Conservation (phyloP, 2,888 invertebrate genomes). For the Metallyticus violacea region DNA sequence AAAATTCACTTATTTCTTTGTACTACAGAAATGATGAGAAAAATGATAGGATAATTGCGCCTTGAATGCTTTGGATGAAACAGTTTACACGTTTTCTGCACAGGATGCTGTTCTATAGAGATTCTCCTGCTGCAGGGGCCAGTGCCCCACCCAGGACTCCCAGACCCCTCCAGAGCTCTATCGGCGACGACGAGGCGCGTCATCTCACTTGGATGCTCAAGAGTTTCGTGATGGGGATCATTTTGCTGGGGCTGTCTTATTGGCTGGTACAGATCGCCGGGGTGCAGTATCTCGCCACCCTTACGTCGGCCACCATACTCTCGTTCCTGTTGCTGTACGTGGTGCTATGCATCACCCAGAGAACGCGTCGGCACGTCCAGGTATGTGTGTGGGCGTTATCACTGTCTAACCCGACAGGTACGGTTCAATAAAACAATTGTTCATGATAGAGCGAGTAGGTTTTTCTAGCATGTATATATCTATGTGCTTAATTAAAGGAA, state of each 20-base stretch:
- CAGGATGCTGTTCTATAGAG: slow-evolving; percentile 24
- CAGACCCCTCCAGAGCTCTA: neutral
- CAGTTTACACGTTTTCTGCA: no score
- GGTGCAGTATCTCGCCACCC: slow-evolving; percentile 29
- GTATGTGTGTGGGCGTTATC: neutral
- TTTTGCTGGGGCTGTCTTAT: slow-evolving; percentile 26
- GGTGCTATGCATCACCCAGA: slow-evolving; percentile 14
- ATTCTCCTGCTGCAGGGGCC: neutral
- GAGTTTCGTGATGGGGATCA: slow-evolving; percentile 24
- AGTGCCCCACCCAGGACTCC: neutral
- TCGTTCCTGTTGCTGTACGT: slow-evolving; percentile 28
- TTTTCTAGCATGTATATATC: no score
- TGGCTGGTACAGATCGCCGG: slow-evolving; percentile 31
- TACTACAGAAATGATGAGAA: no score
- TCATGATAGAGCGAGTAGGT: no score
- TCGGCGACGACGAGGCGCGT: neutral
- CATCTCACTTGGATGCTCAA: slow-evolving; percentile 27
- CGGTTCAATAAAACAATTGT: no score
- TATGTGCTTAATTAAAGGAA: no score
- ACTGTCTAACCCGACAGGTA: no score
- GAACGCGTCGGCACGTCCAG: neutral
- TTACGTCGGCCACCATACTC: slow-evolving; percentile 28
- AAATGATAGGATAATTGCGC: no score
- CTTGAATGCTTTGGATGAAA: no score
- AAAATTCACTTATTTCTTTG: no score